Evolutionary conservation across 2,888 invertebrate genomes (phyloP).

Genomic region (Chloromyia formosa): DNA sequence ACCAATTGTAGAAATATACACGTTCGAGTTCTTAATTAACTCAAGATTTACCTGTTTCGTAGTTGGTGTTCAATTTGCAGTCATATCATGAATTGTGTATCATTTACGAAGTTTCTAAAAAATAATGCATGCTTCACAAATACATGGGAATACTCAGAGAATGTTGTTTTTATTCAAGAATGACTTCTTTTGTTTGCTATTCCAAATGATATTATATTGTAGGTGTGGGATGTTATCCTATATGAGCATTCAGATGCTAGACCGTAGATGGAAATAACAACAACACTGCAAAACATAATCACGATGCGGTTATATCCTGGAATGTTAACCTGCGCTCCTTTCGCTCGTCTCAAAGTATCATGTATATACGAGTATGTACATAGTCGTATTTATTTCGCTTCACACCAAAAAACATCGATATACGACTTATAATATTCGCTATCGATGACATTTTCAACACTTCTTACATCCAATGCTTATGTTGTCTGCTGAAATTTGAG

Average conservation of each 20-base stretch:
- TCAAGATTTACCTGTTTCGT: constrained; percentile 43
- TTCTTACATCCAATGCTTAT: constrained; percentile 33
- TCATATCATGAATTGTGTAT: constrained; percentile 46
- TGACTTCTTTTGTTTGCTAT: too few relatives aligned
- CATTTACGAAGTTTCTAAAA: constrained; percentile 38
- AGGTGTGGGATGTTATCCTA: too few relatives aligned
- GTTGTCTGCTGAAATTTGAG: constrained; percentile 34
- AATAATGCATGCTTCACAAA: too few relatives aligned
- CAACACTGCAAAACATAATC: background rate
- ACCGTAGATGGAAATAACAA: too few relatives aligned
- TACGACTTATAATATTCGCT: background rate
- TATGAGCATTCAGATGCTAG: too few relatives aligned
- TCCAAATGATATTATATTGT: too few relatives aligned
- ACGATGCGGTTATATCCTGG: background rate
- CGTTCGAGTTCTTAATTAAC: constrained; percentile 49
- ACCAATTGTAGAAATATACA: constrained; percentile 12
- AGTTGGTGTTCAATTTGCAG: constrained; percentile 48
- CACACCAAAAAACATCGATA: too few relatives aligned
- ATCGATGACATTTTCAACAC: constrained; percentile 32
- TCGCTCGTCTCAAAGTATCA: too few relatives aligned
- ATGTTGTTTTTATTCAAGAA: too few relatives aligned
- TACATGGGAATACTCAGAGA: too few relatives aligned
- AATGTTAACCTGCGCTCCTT: background rate
- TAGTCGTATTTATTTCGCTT: too few relatives aligned
- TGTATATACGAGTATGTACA: too few relatives aligned